Evolutionary conservation across 1,140 invertebrate species (phyloP).

Genomic region (Maconellicoccus hirsutus): DNA sequence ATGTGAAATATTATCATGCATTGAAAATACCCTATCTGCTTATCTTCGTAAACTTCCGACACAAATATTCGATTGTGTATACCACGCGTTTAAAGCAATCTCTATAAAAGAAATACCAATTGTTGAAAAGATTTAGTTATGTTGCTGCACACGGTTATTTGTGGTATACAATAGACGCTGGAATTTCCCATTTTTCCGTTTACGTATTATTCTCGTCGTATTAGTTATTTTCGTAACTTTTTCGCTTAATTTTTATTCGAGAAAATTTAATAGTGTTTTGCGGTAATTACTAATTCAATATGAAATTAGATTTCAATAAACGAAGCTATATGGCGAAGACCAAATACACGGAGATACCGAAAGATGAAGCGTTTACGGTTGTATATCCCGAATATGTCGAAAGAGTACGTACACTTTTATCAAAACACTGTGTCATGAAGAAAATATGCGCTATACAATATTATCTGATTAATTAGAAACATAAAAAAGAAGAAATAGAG

Average conservation of each 20-base stretch:
- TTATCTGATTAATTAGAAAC: not conserved
- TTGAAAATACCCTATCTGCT: not conserved
- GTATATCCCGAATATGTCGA: not conserved
- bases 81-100: not conserved
- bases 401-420: not conserved
- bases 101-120: too few species aligned
- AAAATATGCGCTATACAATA: not conserved
- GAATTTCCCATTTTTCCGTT: too few species aligned
- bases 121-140: not conserved
- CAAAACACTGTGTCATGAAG: not conserved
- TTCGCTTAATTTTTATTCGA: too few species aligned
- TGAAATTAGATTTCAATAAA: not conserved
- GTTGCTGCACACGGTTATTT: too few species aligned
- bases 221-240: too few species aligned
- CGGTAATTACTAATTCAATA: not conserved
- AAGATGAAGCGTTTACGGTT: not conserved
- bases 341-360: conserved; percentile 3
- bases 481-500: not conserved
- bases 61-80: not conserved
- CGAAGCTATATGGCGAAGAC: conserved; percentile 12
- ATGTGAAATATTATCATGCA: too few species aligned
- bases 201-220: too few species aligned
- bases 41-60: not conserved
- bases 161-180: too few species aligned
- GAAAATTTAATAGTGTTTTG: too few species aligned